phyloP scores from a whole-genome alignment of 1,140 invertebrate species.

The Eufriesea mexicana region DNA sequence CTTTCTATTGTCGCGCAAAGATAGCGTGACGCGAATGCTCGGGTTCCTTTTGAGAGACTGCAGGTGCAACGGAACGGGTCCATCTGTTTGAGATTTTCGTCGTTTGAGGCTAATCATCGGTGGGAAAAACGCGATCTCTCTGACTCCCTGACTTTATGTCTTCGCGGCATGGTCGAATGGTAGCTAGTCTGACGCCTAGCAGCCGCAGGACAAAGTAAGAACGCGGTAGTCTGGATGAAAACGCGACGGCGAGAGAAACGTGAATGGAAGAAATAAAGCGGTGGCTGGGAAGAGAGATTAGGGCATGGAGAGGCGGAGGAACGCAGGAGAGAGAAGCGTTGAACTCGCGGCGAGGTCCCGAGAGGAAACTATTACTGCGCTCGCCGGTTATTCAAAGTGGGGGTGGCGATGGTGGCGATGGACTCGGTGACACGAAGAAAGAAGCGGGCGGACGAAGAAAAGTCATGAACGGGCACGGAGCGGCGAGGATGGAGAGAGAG shows the following conservation, averaged over 20 bases:
- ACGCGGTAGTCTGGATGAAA: background rate
- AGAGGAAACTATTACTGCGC: background rate
- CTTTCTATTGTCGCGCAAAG: conserved; percentile 30
- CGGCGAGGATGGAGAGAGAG: no score
- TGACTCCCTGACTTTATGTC: no score
- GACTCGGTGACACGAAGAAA: conserved; percentile 42
- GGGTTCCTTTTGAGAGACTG: no score
- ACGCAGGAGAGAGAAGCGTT: background rate
- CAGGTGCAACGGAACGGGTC: background rate
- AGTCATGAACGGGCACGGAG: conserved; percentile 58
- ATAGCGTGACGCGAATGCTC: background rate
- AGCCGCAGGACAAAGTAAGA: no score
- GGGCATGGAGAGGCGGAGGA: background rate
- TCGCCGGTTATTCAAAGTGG: conserved; percentile 27
- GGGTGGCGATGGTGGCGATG: conserved; percentile 10
- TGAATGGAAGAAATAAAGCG: background rate
- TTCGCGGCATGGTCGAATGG: no score
- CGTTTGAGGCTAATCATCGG: no score
- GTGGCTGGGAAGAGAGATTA: background rate
- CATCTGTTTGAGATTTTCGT: no score
- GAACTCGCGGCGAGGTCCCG: conserved; percentile 5
- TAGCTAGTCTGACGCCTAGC: no score
- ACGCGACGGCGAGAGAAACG: no score
- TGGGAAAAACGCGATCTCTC: no score
- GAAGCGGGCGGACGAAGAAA: conserved; percentile 51